Conservation (phyloP, 1,140 invertebrate species). For the Bradysia coprophila region DNA sequence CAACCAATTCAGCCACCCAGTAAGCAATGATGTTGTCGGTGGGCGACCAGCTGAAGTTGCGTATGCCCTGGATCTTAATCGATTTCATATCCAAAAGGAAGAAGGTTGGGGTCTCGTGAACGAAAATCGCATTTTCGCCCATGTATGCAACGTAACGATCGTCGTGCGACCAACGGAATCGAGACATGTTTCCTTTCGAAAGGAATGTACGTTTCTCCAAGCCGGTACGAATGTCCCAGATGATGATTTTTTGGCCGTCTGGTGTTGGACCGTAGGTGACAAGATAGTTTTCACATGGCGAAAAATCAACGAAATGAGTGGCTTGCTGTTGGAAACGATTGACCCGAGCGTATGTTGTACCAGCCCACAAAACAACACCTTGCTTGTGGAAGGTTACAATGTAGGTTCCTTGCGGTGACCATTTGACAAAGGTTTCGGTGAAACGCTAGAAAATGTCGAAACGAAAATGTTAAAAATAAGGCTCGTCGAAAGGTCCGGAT, state of each 20-base stretch:
- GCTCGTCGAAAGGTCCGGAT: not conserved
- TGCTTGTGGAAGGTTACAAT: conserved; percentile 87
- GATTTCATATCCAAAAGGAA: conserved; percentile 87
- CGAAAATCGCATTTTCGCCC: conserved; percentile 64
- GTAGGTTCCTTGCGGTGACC: conserved; percentile 95
- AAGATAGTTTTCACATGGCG: conserved; percentile 91
- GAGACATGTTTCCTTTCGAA: conserved; percentile 75
- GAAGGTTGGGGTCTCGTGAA: conserved; percentile 93
- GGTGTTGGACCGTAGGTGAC: conserved; percentile 70
- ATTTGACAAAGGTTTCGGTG: conserved; percentile 77
- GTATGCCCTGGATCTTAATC: conserved; percentile 78
- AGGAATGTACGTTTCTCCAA: conserved; percentile 81
- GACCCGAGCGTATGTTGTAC: conserved; percentile 80
- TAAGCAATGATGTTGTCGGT: conserved; percentile 92
- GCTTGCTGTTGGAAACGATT: conserved; percentile 77
- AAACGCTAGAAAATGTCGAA: conserved; percentile 10
- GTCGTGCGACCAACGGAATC: conserved; percentile 94
- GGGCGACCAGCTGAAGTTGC: conserved; percentile 96
- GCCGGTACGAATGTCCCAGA: conserved; percentile 91
- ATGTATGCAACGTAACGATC: conserved; percentile 92
- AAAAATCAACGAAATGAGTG: conserved; percentile 94
- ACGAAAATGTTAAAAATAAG: not conserved
- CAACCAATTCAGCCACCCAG: conserved; percentile 96
- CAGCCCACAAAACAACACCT: conserved; percentile 94
- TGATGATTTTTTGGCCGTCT: conserved; percentile 55